Conservation (phyloP, 2,113 vertebrate species). For the Cricetomys ansorgei region DNA sequence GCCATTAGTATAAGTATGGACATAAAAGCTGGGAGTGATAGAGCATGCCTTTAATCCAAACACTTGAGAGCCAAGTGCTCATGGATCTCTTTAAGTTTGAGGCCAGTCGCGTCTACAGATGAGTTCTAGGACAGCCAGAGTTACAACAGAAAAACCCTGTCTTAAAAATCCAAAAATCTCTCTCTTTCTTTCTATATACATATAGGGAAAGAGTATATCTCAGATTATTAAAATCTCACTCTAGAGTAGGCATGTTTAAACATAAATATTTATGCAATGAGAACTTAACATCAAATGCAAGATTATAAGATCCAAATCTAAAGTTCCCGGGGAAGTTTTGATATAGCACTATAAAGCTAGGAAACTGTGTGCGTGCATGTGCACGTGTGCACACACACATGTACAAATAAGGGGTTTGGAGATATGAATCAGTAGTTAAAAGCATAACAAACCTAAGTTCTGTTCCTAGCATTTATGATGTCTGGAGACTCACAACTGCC, state of each 20-base stretch:
- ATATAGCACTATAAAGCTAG: neutral
- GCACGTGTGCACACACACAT: neutral
- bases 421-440: neutral
- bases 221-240: conserved; percentile 26
- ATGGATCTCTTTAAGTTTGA: no score
- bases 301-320: neutral
- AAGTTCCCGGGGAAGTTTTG: conserved; percentile 4
- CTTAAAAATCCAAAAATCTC: no score
- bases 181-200: no score
- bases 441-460: no score
- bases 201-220: no score
- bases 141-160: no score
- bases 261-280: neutral
- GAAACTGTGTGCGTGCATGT: neutral
- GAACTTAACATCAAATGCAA: neutral
- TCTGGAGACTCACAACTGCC: neutral
- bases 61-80: no score
- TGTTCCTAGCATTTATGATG: neutral
- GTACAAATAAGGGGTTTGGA: neutral
- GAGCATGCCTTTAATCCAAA: no score
- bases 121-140: no score
- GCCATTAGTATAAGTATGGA: neutral
- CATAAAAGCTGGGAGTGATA: no score
- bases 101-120: no score
- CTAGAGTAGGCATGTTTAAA: neutral